Base-by-base conservation (phyloP, 2,113 vertebrate species). In the Sinosuthora webbiana region DNA sequence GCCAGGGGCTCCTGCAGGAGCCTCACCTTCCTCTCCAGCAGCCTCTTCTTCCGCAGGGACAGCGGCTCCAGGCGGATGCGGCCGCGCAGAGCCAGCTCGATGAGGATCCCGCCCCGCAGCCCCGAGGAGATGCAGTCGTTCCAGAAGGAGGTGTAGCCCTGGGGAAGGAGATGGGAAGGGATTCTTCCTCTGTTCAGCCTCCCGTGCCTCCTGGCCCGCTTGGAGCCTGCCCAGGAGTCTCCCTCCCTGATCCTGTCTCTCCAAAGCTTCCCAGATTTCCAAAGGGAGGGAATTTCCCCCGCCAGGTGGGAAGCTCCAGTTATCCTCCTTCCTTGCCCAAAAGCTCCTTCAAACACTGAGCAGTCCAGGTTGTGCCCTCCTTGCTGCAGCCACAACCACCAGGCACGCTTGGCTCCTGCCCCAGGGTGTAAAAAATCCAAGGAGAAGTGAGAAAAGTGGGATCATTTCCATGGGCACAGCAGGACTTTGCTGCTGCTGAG, bases 111-210 rank as follows among this genome's bases (percentile, higher is more conserved):
- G 0, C 98, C 98, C 2, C 98, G 97, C 53, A 99, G 96, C 6
- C 98, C 98, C 0, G 98, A 98, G 4, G 98, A 99, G 97, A 99
- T 98, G 97, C 98, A 98, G 97, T 99, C 98, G 2, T 99, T 99
- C 98, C 98, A 99, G 97, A 99, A 99, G 24, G 98, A 98, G 4
- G 98, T 98, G 80, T 98, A 98, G 70, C 98, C 98, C 98, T 99
- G 90, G 25, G 21, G 28, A 22, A 15, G 23, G 15, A 14, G 21
- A 25, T 13, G 28, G 27, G 2, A 39, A 35, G 5, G 31, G 8
- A 22, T 44, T 22, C 7, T 17, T 10, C 7, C 18, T 52, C 73
- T 5, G 1, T 17, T 2, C 11, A 56, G 44, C 31, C 37, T 37
- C 45, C 12, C 10, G 4, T 2, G 37, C 39, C 47, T 45, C 37